phyloP scores from a whole-genome alignment of 2,113 vertebrate genomes.

The Larimichthys polyactis region DNA sequence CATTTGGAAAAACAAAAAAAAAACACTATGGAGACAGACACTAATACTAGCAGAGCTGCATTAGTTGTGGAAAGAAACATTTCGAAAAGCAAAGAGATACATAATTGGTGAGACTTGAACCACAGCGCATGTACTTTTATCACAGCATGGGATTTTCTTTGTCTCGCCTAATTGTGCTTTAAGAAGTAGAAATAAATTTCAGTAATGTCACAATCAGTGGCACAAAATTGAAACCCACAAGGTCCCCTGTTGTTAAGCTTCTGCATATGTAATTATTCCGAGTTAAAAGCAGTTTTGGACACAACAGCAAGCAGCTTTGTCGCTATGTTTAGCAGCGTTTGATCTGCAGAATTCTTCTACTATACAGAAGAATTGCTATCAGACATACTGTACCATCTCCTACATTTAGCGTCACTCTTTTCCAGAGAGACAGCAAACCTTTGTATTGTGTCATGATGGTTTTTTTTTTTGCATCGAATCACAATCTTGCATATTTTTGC shows the following conservation, averaged over 20 bases:
- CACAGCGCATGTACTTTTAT: slow-evolving; percentile 1
- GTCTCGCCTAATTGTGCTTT: slow-evolving; percentile 11
- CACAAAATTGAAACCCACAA: neutral
- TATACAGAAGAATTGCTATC: neutral
- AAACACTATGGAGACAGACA: too few relatives aligned
- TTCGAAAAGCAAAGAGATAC: neutral
- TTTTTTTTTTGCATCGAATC: neutral
- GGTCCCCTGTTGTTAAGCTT: slow-evolving; percentile 9
- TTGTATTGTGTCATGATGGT: neutral
- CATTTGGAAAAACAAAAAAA: too few relatives aligned
- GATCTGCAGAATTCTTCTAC: neutral
- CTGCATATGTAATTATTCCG: slow-evolving; percentile 13
- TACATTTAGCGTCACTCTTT: neutral
- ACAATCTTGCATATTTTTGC: neutral
- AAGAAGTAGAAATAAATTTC: neutral
- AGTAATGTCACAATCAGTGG: neutral
- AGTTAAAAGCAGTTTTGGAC: neutral
- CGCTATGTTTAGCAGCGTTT: neutral
- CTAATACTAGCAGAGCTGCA: neutral
- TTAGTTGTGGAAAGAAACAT: neutral
- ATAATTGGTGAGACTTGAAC: neutral
- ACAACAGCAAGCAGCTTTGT: neutral
- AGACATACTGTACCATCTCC: neutral
- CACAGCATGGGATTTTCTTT: neutral
- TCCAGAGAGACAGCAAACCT: neutral